A percentile compares a stretch with the other conserved stretches of the same genome.
Conservation (phyloP, 2,113 vertebrate species). For the Emydocephalus ijimae region DNA sequence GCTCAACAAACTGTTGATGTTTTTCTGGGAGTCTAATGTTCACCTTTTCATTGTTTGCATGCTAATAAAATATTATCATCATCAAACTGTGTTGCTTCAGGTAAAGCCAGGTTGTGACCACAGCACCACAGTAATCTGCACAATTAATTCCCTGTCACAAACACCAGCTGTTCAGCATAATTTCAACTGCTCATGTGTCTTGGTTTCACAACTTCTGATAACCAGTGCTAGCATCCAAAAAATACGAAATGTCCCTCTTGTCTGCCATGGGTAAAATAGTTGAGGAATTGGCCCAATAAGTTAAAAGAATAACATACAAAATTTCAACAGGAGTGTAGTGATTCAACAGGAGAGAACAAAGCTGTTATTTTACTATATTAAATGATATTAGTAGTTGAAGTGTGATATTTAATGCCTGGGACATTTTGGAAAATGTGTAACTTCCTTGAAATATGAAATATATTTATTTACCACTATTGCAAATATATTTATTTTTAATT, state of each 20-base stretch:
- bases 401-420: slow-evolving; percentile 3
- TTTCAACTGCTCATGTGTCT: not conserved
- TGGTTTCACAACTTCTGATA: not conserved
- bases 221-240: not conserved
- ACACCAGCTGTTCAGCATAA: not conserved
- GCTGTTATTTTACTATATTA: slow-evolving; percentile 10
- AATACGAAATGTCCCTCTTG: not conserved
- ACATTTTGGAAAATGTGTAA: not conserved
- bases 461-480: not conserved
- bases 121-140: not conserved
- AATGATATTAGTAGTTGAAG: not conserved
- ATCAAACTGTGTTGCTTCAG: not conserved
- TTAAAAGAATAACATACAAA: not conserved
- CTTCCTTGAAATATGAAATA: not conserved
- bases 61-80: not conserved
- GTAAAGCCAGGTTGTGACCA: not conserved
- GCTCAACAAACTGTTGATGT: not conserved
- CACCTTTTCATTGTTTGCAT: not conserved
- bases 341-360: not conserved
- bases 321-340: not conserved
- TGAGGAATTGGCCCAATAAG: not conserved
- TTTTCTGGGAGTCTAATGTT: not conserved
- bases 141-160: not conserved
- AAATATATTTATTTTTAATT: not conserved
- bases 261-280: not conserved